These are phyloP conservation scores for Aulostomus chinensis DNA, from an alignment of 2,797 vertebrate genomes.

Conservation along the genomic window DNA sequence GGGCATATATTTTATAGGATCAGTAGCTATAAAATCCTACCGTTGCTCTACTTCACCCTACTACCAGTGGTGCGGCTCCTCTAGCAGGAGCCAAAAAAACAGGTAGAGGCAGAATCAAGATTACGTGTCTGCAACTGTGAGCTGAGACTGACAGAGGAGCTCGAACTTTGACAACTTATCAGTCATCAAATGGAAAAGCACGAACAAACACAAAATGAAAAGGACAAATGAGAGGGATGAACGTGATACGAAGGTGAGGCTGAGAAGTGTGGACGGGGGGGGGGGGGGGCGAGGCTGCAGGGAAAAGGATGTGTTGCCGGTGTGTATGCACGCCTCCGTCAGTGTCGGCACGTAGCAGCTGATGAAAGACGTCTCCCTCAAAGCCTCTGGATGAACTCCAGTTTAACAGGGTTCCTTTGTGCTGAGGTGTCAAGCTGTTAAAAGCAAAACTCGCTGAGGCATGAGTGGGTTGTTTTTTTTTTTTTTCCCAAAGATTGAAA, in stretches of 20 bases:
- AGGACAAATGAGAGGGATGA: neutral
- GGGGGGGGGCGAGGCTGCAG: neutral
- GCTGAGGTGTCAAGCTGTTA: slow-evolving; percentile 16
- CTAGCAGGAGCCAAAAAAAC: no score
- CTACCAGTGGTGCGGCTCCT: no score
- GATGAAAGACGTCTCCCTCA: slow-evolving; percentile 35
- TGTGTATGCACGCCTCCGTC: slow-evolving; percentile 50
- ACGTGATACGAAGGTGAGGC: neutral
- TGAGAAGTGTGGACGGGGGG: neutral
- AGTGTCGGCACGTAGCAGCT: slow-evolving; percentile 17
- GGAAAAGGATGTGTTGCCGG: slow-evolving; percentile 7
- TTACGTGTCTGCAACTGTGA: no score
- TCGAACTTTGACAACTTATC: no score
- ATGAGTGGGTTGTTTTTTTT: slow-evolving; percentile 3
- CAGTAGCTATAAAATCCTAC: no score
- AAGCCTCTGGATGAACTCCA: slow-evolving; percentile 15
- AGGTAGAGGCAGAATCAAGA: no score
- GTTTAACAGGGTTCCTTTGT: slow-evolving; percentile 22
- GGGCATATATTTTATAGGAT: no score
- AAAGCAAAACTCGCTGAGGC: slow-evolving; percentile 1
- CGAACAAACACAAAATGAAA: no score
- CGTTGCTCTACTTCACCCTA: no score
- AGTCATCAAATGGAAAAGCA: no score
- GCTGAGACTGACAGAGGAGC: no score
- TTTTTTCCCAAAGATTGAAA: no score